Evolutionary conservation across 2,797 vertebrate genomes (phyloP).

Genomic region (Hephaestus fuliginosus): DNA sequence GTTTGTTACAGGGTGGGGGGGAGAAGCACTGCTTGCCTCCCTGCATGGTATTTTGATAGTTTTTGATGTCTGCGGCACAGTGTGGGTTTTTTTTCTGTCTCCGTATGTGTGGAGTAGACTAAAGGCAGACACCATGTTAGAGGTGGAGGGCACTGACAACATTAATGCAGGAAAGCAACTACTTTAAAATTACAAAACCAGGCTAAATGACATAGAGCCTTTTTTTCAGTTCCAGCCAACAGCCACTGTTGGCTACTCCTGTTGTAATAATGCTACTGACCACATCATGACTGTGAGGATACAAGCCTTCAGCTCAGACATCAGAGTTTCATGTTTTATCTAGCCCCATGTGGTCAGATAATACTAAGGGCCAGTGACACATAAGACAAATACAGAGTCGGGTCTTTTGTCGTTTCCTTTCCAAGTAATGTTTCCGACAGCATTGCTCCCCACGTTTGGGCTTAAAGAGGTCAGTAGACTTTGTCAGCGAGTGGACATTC

Average conservation of each 20-base stretch:
- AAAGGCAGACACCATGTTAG: neutral
- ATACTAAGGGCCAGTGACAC: conserved; percentile 9
- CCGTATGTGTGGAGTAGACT: neutral
- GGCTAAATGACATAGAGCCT: conserved; percentile 33
- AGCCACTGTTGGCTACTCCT: neutral
- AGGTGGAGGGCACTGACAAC: conserved; percentile 1
- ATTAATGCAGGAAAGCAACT: conserved; percentile 23
- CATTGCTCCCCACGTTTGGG: neutral
- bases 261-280: neutral
- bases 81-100: neutral
- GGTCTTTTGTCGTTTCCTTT: neutral
- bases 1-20: neutral
- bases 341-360: neutral
- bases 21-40: neutral
- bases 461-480: neutral
- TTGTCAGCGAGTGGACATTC: neutral
- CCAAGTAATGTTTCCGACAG: neutral
- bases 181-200: conserved; percentile 19
- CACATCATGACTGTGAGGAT: neutral
- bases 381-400: conserved; percentile 2
- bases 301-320: conserved; percentile 10
- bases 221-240: conserved; percentile 10
- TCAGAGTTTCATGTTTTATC: conserved; percentile 16
- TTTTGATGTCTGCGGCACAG: conserved; percentile 1
- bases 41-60: neutral